phyloP scores from a whole-genome alignment of 2,797 vertebrate genomes.

The Leptoclinus maculatus region DNA sequence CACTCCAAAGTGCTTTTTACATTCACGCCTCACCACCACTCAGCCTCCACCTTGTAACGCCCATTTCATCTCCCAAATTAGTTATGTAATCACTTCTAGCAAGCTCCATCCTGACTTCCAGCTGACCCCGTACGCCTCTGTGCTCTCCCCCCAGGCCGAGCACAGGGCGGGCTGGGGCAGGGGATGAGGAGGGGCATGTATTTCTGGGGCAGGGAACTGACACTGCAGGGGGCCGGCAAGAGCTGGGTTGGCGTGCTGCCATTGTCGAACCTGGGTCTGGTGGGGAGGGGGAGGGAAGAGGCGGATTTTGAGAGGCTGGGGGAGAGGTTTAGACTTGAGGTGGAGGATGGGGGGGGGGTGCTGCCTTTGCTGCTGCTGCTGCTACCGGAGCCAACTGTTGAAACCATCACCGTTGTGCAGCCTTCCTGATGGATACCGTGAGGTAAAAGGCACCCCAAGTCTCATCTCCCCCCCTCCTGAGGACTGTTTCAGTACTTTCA shows the following conservation, averaged over 20 bases:
- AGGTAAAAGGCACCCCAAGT: slow-evolving; percentile 53
- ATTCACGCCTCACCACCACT: slow-evolving; percentile 60
- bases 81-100: slow-evolving; percentile 41
- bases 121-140: slow-evolving; percentile 56
- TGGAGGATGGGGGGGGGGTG: slow-evolving; percentile 25
- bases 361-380: slow-evolving; percentile 22
- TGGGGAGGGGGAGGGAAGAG: slow-evolving; percentile 33
- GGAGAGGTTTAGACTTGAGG: slow-evolving; percentile 46
- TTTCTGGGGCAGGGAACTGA: slow-evolving; percentile 78
- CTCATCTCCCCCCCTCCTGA: slow-evolving; percentile 48
- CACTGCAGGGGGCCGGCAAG: slow-evolving; percentile 85
- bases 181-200: slow-evolving; percentile 81
- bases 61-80: slow-evolving; percentile 57
- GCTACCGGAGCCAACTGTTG: slow-evolving; percentile 36
- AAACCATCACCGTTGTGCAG: slow-evolving; percentile 45
- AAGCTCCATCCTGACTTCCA: slow-evolving; percentile 69
- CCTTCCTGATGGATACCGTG: slow-evolving; percentile 52
- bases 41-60: slow-evolving; percentile 21
- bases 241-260: slow-evolving; percentile 91
- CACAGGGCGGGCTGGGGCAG: slow-evolving; percentile 60
- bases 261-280: slow-evolving; percentile 84
- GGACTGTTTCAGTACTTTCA: slow-evolving; percentile 71
- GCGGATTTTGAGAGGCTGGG: slow-evolving; percentile 47
- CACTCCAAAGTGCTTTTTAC: slow-evolving; percentile 57
- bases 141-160: slow-evolving; percentile 58